Evolutionary conservation across 2,113 vertebrate genomes (phyloP), one percentile per base, ranked within the genome.

Genomic region (Thymallus thymallus): DNA sequence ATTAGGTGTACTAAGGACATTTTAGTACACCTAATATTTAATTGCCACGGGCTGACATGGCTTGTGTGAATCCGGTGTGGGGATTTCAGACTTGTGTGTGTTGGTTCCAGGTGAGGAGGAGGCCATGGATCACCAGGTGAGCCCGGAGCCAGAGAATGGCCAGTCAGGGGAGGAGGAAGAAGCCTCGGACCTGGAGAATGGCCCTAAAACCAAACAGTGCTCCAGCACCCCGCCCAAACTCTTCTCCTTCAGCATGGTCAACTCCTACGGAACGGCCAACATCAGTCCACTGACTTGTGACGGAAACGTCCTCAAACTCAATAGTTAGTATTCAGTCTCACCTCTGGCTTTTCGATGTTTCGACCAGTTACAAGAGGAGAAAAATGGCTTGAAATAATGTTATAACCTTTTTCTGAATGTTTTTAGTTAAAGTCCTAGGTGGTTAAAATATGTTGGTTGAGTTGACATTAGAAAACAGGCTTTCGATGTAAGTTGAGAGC

Each of bases 101-200:
- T 77, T 73, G 46, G 72, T 83, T 68, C 46, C 75, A 97, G 97
- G 91, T 63, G 95, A 97, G 60, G 90, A 94, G 68, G 96, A 98
- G 84, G 96, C 96, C 69, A 98, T 98, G 97, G 97, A 98, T 69
- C 96, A 98, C 86, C 96, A 98, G 87, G 94, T 93, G 80, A 89
- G 93, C 73, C 88, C 90, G 0, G 94, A 95, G 82, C 86, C 75
- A 26, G 94, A 93, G 72, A 89, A 93, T 56, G 93, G 93, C 70
- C 92, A 91, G 23, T 92, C 92, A 1, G 35, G 35, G 35, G 35
- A 41, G 0, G 89, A 89, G 9, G 88, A 94, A 75, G 93, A 93
- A 4, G 80, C 86, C 1, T 89, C 90, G 0, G 94, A 95, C 72
- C 82, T 91, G 79, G 90, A 92, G 30, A 94, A 91, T 45, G 92